Percentiles rank a stretch among this genome's conserved stretches.
Evolutionary conservation across 2,888 invertebrate genomes (phyloP).

Genomic region (Amphiduros pacificus): DNA sequence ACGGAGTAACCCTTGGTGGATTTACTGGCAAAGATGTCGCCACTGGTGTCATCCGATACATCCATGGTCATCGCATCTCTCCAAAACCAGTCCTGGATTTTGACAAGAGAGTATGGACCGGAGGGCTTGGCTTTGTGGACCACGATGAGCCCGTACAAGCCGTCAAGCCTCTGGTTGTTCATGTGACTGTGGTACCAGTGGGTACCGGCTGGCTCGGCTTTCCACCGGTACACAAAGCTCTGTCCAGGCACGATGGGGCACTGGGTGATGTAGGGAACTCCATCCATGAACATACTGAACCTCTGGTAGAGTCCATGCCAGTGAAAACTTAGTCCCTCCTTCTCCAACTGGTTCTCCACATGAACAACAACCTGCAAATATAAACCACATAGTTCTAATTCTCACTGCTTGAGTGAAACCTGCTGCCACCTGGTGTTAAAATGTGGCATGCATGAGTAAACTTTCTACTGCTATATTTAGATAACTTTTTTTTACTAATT

Average conservation of each 20-base stretch:
- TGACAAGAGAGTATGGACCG: neutral
- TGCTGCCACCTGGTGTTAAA: no score
- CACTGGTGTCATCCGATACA: neutral
- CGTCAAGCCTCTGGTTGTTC: neutral
- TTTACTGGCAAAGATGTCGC: neutral
- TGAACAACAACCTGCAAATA: neutral
- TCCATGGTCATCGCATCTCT: neutral
- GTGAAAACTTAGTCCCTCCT: constrained; percentile 25
- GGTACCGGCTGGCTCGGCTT: neutral
- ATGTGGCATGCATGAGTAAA: no score
- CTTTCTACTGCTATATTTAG: no score
- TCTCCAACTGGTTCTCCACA: neutral
- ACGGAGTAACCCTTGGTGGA: no score
- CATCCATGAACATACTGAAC: constrained; percentile 41
- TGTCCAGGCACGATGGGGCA: constrained; percentile 45
- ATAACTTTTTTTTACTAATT: no score
- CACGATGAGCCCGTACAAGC: neutral
- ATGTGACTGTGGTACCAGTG: neutral
- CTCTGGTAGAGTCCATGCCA: constrained; percentile 48
- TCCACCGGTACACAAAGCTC: constrained; percentile 38
- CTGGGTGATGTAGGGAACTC: constrained; percentile 40
- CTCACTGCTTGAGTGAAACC: no score
- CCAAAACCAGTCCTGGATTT: constrained; percentile 7
- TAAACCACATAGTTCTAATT: no score
- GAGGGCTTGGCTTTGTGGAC: neutral